Base-by-base conservation (phyloP, 2,797 vertebrate species). In the Salarias fasciatus region DNA sequence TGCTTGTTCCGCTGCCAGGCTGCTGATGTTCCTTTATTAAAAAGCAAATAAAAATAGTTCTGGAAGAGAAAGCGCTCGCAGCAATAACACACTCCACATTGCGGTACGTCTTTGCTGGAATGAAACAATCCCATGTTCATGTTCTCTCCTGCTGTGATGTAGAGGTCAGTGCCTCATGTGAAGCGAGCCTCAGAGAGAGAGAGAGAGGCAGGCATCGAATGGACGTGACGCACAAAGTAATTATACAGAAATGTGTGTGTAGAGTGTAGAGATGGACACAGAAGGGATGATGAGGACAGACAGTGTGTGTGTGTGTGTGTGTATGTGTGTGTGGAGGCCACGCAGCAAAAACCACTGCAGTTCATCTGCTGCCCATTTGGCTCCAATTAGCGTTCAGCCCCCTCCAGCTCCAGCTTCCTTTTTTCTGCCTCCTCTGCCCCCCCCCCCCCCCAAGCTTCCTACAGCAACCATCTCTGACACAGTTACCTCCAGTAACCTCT, bases 281-380 rank as follows among this genome's bases (percentile, higher is more conserved):
- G 18, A 18, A 24, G 18, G 18, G 18, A 24, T 55, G 15, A 18
- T 38, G 69, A 51, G 58, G 51, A 72, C 56, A 55, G 24, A 64
- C 14, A 68, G 30, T 58, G 38, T 69, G 66, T 49, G n/a, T 53
- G n/a, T 49, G 56, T 54, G 64, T 44, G 63, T 76, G 47, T n/a
- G n/a, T n/a, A n/a, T 53, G n/a, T 49, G 56, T 54, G 64, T 44
- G 63, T 76, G 47, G 53, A 42, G 45, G 62, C 62, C 50, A 51
- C 66, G 76, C 6, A 48, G 70, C 60, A 72, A 79, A 72, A 79
- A 83, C 69, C 63, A 73, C 80, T 83, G 76, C 54, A 66, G 55
- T 77, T 86, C 82, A 87, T 90, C 77, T 84, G 85, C 72, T 77
- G 82, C 63, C 75, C 86, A 90, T 88, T 87, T 90, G 89, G 86